Conservation (phyloP, 2,113 vertebrate species). For the Brienomyrus longianalis region DNA sequence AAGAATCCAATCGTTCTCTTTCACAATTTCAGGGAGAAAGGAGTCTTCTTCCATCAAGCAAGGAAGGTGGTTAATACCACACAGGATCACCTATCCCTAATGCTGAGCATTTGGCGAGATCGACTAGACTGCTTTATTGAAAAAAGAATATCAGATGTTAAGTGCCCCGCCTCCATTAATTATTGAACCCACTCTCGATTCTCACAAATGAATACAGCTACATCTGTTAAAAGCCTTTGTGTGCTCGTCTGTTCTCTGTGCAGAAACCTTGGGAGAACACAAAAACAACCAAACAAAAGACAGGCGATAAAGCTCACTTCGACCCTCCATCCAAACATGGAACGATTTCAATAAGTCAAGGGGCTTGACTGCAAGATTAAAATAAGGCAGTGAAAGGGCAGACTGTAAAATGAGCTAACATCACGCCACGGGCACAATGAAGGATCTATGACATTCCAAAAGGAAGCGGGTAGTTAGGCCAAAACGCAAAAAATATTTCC, state of each 20-base stretch:
- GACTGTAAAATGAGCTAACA: neutral
- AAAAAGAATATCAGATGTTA: constrained; percentile 8
- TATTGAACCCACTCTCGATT: neutral
- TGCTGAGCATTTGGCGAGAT: neutral
- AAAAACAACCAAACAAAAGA: neutral
- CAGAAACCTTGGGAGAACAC: neutral
- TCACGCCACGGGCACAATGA: neutral
- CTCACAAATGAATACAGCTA: neutral
- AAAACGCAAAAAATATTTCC: neutral
- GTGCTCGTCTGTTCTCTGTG: neutral
- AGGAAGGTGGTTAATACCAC: neutral
- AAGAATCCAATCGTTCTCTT: neutral
- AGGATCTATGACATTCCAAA: neutral
- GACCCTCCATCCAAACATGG: neutral
- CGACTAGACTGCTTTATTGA: neutral
- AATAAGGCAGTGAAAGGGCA: neutral
- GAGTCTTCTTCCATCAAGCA: neutral
- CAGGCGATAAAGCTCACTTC: neutral
- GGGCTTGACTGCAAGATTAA: neutral
- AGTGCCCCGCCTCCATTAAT: constrained; percentile 7
- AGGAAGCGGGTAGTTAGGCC: neutral
- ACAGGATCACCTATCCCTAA: neutral
- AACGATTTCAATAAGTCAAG: neutral
- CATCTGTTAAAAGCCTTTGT: neutral
- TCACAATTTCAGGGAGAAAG: neutral